phyloP scores from a whole-genome alignment of 2,113 vertebrate species.

The Otis tarda region DNA sequence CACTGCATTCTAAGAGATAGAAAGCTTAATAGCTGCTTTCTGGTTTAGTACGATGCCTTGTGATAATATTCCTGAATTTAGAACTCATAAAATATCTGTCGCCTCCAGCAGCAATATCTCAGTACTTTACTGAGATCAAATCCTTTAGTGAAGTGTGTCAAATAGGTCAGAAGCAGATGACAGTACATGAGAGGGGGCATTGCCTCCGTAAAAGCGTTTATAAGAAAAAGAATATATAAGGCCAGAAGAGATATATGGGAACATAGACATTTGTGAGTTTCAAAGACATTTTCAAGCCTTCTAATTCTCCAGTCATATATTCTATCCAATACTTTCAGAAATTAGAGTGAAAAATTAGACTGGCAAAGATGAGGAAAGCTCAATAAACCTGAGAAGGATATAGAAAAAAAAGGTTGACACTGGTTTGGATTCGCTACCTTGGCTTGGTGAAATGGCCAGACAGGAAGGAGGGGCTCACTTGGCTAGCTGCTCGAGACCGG shows the following conservation, averaged over 20 bases:
- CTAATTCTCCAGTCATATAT: neutral
- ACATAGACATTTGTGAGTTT: neutral
- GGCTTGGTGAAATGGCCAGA: neutral
- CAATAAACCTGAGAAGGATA: neutral
- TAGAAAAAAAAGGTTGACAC: neutral
- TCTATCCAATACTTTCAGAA: neutral
- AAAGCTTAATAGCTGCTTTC: conserved; percentile 49
- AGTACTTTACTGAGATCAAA: conserved; percentile 13
- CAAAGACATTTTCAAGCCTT: neutral
- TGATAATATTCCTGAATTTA: conserved; percentile 50
- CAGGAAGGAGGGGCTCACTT: neutral
- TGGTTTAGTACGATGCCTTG: conserved; percentile 24
- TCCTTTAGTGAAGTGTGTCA: conserved; percentile 28
- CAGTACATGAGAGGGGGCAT: neutral
- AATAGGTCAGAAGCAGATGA: conserved; percentile 20
- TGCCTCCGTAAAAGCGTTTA: neutral
- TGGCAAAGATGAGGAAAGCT: neutral
- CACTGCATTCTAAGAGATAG: conserved; percentile 27
- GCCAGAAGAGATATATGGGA: neutral
- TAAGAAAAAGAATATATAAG: conserved; percentile 6
- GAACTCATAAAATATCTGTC: conserved; percentile 12
- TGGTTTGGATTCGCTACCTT: neutral
- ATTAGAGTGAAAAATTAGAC: neutral
- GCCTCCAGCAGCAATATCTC: conserved; percentile 48
- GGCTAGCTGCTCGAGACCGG: neutral